Base-by-base conservation (phyloP, 2,113 vertebrate species). In the Gavia stellata region DNA sequence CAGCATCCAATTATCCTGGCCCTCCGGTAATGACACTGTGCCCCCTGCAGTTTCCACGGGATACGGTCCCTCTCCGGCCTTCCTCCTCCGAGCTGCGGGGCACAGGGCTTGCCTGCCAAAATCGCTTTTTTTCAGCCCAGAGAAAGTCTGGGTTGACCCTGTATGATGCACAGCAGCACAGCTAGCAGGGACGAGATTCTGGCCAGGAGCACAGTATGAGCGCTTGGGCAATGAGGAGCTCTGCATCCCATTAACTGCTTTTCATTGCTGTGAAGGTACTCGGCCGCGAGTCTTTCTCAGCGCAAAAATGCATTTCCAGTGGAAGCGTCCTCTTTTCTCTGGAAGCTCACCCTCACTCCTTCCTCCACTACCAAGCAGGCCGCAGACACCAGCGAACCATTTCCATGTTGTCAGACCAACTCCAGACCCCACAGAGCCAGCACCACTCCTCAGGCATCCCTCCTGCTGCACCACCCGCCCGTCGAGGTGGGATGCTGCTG, bases 21-120 rank as follows among this genome's bases (percentile, higher is more conserved):
- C 93, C 71, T 85, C 90, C 17, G 38, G 96, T 33, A 97, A 96
- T 96, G 96, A 94, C 95, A 96, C 93, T 97, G 96, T 97, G 96
- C 94, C 96, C 96, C 96, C 96, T 97, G 96, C 96, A 96, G 96
- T 97, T 95, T 92, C 94, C 85, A 62, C 44, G 71, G 96, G 81
- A 97, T 93, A 96, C 81, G 45, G 58, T 82, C 63, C 92, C 47
- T 65, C 81, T 90, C 79, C 63, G 10, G 68, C 77, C 90, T 87
- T 33, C 84, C 78, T 74, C 90, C n/a, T 52, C 53, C 0, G 8
- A 82, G 74, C 78, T 31, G 83, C 9, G 1, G 52, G 75, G 12
- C 45, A 14, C 59, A 4, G 42, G 67, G 17, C 63, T 86, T 16
- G 47, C 53, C 67, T 24, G 72, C 66, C 17, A 58, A 77, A 91